Evolutionary conservation across 2,888 invertebrate species (phyloP), one percentile per base, ranked within the genome.

Genomic region (Leucophenga montana): DNA sequence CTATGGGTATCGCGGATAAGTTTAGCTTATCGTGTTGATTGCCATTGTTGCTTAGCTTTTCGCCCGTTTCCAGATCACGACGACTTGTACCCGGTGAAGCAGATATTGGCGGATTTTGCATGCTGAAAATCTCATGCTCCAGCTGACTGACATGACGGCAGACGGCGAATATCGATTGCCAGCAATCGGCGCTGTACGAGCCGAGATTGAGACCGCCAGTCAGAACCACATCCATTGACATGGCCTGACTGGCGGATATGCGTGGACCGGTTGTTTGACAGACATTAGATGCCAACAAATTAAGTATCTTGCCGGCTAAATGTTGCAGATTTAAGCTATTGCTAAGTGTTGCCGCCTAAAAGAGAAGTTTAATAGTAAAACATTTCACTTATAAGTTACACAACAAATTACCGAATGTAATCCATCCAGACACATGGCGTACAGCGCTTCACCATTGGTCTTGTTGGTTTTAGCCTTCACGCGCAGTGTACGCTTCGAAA

Each of bases 111-210:
- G 88, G 84, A 77, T 88, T 89, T 73, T 95, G 95, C 82, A 94
- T 93, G 31, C 96, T 96, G 82, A 97, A 97, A 76, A 96, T 92
- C 0, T 94, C 94, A 86, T 97, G 97, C 83, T 98, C 98, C 83
- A 98, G 89, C 82, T 95, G 95, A 4, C 96, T 95, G 6, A 98
- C 95, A 86, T 97, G 97, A 50, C 97, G 93, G 79, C 97, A 97
- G 20, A 97, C 97, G 82, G 95, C 93, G 86, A 99, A 97, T 72
- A 98, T 95, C 85, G 98, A 97, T 74, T 95, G 95, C 98, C 98
- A 98, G 83, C 98, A 98, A 76, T 96, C 95, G 18, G 95, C 92
- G 31, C 97, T 95, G 84, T 97, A 97, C 50, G 97, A 96, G 4
- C 97, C 97, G 8, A 97, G 91, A 85, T 97, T 97, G 66, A 98